A percentile compares a stretch with the other conserved stretches of the same genome.
These are phyloP conservation scores for Ramazzottius varieornatus DNA, from an alignment of 2,888 invertebrate species.

Conservation along the genomic window DNA sequence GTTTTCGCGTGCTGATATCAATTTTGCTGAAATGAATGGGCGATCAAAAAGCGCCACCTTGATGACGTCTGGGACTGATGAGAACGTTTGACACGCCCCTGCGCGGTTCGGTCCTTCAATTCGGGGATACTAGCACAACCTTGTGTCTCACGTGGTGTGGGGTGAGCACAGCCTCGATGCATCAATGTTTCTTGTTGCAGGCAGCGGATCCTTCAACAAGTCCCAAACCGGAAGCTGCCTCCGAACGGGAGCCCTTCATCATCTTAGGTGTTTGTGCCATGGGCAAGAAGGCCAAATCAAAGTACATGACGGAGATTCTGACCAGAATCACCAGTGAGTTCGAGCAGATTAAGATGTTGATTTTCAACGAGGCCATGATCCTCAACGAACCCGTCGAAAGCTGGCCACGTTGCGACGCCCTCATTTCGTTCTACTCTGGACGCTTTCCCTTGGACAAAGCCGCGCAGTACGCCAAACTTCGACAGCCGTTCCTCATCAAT, in stretches of 20 bases:
- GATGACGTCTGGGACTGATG: too few species aligned
- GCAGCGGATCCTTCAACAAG: too few species aligned
- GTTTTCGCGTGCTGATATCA: too few species aligned
- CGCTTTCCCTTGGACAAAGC: slow-evolving; percentile 96
- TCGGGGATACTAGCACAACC: too few species aligned
- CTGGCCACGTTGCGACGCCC: slow-evolving; percentile 90
- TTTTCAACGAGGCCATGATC: slow-evolving; percentile 86
- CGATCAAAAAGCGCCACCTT: too few species aligned
- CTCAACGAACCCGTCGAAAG: slow-evolving; percentile 77
- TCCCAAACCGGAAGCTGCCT: too few species aligned
- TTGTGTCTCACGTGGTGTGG: too few species aligned
- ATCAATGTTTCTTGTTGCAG: too few species aligned
- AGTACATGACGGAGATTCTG: slow-evolving; percentile 96
- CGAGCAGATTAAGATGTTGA: slow-evolving; percentile 73
- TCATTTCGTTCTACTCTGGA: slow-evolving; percentile 91
- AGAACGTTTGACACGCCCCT: too few species aligned
- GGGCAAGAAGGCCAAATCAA: slow-evolving; percentile 95
- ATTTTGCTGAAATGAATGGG: too few species aligned
- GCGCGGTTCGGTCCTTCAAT: too few species aligned
- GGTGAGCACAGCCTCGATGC: too few species aligned
- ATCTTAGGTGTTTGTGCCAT: slow-evolving; percentile 96
- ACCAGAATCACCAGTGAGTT: slow-evolving; percentile 67
- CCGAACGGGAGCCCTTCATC: slow-evolving; percentile 20
- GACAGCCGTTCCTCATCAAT: slow-evolving; percentile 87
- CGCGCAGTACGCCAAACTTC: slow-evolving; percentile 68